These are phyloP conservation scores for Xiphophorus hellerii DNA, from an alignment of 2,113 vertebrate genomes.

Conservation along the genomic window DNA sequence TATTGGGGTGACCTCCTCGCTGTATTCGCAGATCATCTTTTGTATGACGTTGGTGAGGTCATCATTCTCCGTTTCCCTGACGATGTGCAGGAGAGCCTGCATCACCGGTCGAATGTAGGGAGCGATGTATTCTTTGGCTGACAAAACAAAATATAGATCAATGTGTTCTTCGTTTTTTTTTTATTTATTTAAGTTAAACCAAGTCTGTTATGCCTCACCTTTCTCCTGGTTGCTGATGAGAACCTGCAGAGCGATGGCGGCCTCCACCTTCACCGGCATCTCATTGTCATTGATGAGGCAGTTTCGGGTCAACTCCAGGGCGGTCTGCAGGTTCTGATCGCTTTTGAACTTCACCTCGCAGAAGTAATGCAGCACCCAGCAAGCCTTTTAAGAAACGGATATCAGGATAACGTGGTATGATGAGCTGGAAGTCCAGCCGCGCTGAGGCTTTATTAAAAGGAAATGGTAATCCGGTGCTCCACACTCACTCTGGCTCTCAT, in stretches of 20 bases:
- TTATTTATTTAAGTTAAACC: not conserved
- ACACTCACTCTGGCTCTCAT: constrained; percentile 95
- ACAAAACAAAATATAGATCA: not conserved
- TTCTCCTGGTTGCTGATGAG: constrained; percentile 99
- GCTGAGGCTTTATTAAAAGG: not conserved
- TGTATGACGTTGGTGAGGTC: constrained; percentile 99
- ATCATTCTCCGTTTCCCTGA: constrained; percentile 98
- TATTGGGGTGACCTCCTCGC: constrained; percentile 98
- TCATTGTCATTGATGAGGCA: constrained; percentile 98
- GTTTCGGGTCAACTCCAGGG: constrained; percentile 91
- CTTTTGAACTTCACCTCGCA: constrained; percentile 99
- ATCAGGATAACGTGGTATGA: not conserved
- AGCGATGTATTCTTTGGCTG: constrained; percentile 98
- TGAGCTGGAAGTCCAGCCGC: not conserved
- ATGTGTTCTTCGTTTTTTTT: no score
- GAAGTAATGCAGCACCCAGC: constrained; percentile 99
- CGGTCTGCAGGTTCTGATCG: constrained; percentile 97
- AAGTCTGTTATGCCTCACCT: constrained; percentile 78
- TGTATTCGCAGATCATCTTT: constrained; percentile 99
- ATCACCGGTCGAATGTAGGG: constrained; percentile 97
- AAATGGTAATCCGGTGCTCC: not conserved
- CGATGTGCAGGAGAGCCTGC: constrained; percentile 98
- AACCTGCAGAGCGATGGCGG: constrained; percentile 96
- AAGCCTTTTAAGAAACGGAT: constrained; percentile 82
- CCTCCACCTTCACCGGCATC: constrained; percentile 99